These are phyloP conservation scores for Nezara viridula DNA, from an alignment of 2,888 invertebrate species.

Conservation along the genomic window DNA sequence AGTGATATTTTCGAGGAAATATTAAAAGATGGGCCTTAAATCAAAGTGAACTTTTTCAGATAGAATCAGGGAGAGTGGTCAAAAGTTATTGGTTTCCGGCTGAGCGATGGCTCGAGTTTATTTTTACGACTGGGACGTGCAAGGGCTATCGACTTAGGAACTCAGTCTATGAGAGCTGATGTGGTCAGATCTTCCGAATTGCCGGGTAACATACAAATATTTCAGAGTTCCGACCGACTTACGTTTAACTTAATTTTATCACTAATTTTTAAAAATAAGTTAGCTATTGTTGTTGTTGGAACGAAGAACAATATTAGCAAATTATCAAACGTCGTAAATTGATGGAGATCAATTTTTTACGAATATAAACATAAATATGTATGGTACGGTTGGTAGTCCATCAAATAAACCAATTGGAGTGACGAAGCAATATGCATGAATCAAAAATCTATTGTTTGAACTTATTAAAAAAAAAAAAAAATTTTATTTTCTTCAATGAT, in stretches of 20 bases:
- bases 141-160: neutral
- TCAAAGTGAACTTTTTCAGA: neutral
- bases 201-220: neutral
- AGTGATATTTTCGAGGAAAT: neutral
- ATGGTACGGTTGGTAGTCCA: too few relatives aligned
- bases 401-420: too few relatives aligned
- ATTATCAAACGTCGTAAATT: too few relatives aligned
- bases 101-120: constrained; percentile 17
- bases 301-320: too few relatives aligned
- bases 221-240: neutral
- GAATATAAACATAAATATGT: too few relatives aligned
- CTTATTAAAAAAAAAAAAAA: too few relatives aligned
- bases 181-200: neutral
- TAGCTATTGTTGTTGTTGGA: too few relatives aligned
- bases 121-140: constrained; percentile 45
- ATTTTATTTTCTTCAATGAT: too few relatives aligned
- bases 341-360: too few relatives aligned
- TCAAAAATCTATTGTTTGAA: too few relatives aligned
- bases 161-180: constrained; percentile 14
- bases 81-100: neutral
- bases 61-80: neutral
- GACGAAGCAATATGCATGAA: too few relatives aligned
- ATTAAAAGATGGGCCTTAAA: neutral
- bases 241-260: neutral
- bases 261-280: neutral